Conservation (phyloP, 1,140 invertebrate species). For the Drosophila punjabiensis region DNA sequence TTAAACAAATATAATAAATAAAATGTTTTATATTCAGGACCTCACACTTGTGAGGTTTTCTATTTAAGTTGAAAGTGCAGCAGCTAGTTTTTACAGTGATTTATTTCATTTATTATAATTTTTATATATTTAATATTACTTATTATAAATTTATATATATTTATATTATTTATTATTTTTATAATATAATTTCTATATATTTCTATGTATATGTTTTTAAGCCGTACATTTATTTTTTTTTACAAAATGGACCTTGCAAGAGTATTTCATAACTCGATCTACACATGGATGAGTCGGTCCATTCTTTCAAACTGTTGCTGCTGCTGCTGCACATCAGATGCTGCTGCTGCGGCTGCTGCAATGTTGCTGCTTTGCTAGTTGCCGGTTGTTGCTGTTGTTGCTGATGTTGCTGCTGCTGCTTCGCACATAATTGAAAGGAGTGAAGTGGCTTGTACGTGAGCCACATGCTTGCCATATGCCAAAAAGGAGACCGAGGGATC, state of each 20-base stretch:
- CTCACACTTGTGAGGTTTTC: too few relatives aligned
- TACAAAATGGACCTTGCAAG: neutral
- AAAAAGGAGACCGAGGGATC: constrained; percentile 31
- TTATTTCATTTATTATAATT: too few relatives aligned
- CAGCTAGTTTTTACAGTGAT: too few relatives aligned
- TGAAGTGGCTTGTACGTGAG: constrained; percentile 80
- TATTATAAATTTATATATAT: too few relatives aligned
- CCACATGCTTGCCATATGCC: constrained; percentile 80
- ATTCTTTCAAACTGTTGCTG: constrained; percentile 11
- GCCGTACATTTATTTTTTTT: neutral
- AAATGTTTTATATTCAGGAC: too few relatives aligned
- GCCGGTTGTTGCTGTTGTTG: too few relatives aligned
- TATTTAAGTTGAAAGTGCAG: too few relatives aligned
- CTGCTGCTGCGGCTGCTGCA: constrained; percentile 12
- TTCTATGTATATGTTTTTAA: neutral
- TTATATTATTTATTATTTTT: too few relatives aligned
- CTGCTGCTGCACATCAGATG: constrained; percentile 21
- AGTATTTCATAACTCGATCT: constrained; percentile 18
- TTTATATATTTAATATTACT: too few relatives aligned
- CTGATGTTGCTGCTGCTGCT: constrained; percentile 8
- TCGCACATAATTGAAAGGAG: constrained; percentile 81
- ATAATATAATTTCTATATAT: neutral
- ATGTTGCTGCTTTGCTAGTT: constrained; percentile 13
- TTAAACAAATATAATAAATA: too few relatives aligned
- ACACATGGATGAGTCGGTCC: neutral